Evolutionary conservation across 2,113 vertebrate genomes (phyloP).

Genomic region (Columba livia): DNA sequence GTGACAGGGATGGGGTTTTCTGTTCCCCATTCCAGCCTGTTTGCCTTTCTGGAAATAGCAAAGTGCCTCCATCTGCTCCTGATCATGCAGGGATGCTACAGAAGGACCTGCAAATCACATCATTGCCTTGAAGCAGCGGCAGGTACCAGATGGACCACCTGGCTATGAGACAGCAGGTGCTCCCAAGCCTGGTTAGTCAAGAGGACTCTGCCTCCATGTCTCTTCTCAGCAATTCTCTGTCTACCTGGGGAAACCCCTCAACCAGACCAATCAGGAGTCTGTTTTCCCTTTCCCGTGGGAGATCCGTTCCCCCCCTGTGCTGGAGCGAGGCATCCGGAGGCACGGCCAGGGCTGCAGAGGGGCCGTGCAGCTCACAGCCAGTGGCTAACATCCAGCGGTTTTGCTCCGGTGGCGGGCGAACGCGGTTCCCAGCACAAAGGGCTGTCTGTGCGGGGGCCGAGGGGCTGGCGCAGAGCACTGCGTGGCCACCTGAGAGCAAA

Average conservation of each 20-base stretch:
- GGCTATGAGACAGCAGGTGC: slow-evolving; percentile 37
- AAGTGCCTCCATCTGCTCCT: slow-evolving; percentile 26
- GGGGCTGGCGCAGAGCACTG: not conserved
- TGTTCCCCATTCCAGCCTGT: not conserved
- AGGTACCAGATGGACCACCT: slow-evolving; percentile 59
- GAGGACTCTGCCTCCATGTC: not conserved
- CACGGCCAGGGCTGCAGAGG: not conserved
- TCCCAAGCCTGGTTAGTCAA: slow-evolving; percentile 45
- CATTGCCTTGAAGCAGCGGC: slow-evolving; percentile 18
- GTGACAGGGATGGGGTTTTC: not conserved
- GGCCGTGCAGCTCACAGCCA: not conserved
- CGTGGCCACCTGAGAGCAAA: slow-evolving; percentile 17
- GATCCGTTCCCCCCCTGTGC: not conserved
- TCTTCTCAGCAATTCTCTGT: not conserved
- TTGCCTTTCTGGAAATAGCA: not conserved
- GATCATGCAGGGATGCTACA: not conserved
- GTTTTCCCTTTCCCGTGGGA: not conserved
- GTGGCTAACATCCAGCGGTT: not conserved
- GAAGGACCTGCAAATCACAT: slow-evolving; percentile 47
- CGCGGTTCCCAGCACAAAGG: not conserved
- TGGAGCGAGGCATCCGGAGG: not conserved
- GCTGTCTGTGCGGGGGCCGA: not conserved
- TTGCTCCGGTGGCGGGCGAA: not conserved
- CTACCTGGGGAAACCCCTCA: not conserved
- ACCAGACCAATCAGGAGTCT: not conserved